Conservation (phyloP, 2,888 invertebrate species). For the Steinernema scapterisci region DNA sequence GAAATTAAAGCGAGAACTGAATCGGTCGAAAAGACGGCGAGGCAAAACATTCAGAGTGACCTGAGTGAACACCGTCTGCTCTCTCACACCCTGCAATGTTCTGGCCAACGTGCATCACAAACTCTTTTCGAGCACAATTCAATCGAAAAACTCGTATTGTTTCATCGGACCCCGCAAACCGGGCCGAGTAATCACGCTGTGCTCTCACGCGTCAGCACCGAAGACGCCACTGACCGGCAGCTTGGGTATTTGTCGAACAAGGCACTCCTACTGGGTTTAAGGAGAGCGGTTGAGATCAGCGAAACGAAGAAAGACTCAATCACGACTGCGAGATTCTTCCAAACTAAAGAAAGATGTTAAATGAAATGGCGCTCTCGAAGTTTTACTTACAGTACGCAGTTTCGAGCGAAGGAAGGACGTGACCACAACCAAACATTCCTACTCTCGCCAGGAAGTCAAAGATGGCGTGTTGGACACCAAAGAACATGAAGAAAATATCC, state of each 20-base stretch:
- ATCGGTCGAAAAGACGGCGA: background rate
- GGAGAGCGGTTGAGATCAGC: constrained; percentile 60
- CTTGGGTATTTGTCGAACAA: constrained; percentile 46
- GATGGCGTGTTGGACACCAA: constrained; percentile 55
- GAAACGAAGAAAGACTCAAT: constrained; percentile 63
- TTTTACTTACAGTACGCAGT: constrained; percentile 50
- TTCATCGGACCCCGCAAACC: background rate
- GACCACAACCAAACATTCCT: constrained; percentile 49
- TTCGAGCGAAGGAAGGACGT: constrained; percentile 43
- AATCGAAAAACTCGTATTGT: constrained; percentile 3
- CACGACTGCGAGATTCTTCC: constrained; percentile 63
- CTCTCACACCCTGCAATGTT: too few species aligned
- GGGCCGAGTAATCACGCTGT: constrained; percentile 8
- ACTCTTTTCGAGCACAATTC: background rate
- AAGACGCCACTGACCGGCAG: constrained; percentile 35
- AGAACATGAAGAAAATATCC: constrained; percentile 48
- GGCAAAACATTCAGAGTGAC: too few species aligned
- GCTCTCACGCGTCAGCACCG: constrained; percentile 36
- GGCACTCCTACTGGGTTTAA: constrained; percentile 49
- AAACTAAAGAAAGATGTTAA: constrained; percentile 49
- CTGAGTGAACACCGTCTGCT: too few species aligned
- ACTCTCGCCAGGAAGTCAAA: constrained; percentile 62
- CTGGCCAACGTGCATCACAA: background rate
- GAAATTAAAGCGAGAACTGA: background rate
- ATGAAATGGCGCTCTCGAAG: background rate